Conservation (phyloP, 2,113 vertebrate genomes). For the Hyperopisus bebe region DNA sequence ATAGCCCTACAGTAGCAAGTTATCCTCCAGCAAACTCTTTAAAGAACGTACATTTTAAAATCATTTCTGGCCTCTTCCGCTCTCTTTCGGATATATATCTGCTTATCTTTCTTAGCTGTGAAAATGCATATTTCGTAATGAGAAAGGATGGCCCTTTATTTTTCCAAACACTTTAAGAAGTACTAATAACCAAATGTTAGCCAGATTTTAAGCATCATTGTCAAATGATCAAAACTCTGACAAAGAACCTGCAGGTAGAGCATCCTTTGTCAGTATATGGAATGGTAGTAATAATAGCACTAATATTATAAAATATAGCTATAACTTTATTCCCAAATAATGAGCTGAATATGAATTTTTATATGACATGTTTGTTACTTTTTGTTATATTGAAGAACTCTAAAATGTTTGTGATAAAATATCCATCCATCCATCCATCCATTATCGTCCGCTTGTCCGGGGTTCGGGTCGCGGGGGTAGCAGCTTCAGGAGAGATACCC, state of each 20-base stretch:
- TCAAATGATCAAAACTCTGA: background rate
- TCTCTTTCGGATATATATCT: background rate
- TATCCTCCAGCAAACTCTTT: background rate
- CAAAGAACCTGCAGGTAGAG: background rate
- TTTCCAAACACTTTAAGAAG: background rate
- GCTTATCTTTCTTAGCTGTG: background rate
- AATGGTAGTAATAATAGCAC: background rate
- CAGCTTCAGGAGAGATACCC: too few species aligned
- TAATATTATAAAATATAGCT: background rate
- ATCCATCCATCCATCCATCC: too few species aligned
- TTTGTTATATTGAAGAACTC: background rate
- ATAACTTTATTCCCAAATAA: background rate
- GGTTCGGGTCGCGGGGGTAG: too few species aligned
- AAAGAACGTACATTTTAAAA: background rate
- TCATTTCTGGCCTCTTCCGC: background rate
- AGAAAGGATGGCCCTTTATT: background rate
- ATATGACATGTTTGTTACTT: background rate
- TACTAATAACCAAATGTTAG: background rate
- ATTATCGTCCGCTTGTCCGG: too few species aligned
- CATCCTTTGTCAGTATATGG: background rate
- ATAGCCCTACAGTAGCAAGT: background rate
- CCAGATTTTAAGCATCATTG: background rate
- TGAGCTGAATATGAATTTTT: background rate
- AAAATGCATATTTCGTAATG: background rate
- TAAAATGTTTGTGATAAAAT: too few species aligned